A percentile compares a stretch with the other conserved stretches of the same genome.
These are phyloP conservation scores for Dryococelus australis DNA, from an alignment of 2,888 invertebrate genomes.

Conservation along the genomic window DNA sequence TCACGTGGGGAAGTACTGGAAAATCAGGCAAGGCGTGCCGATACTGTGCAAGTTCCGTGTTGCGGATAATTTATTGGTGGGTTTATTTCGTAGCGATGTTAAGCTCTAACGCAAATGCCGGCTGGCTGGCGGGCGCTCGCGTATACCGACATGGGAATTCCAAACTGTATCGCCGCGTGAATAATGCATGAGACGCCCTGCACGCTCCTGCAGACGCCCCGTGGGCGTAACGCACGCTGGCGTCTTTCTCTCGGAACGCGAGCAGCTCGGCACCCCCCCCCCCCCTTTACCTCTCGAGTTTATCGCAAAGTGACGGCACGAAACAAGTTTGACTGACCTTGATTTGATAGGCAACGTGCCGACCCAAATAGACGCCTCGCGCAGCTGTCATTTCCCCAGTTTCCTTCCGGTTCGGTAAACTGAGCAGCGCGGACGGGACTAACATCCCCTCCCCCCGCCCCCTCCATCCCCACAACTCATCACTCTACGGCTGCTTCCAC, in stretches of 20 bases:
- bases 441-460: too few species aligned
- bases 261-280: background rate
- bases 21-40: too few species aligned
- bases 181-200: background rate
- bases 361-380: background rate
- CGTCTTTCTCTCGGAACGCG: background rate
- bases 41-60: background rate
- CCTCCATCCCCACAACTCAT: too few species aligned
- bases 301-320: background rate
- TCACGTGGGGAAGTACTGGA: too few species aligned
- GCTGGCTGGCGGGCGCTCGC: background rate
- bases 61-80: background rate
- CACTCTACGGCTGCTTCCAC: too few species aligned
- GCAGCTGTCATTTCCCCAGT: background rate
- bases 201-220: background rate
- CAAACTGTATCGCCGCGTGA: background rate
- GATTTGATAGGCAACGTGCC: background rate
- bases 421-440: too few species aligned
- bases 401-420: too few species aligned
- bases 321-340: slow-evolving; percentile 4
- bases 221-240: background rate
- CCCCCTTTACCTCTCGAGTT: background rate
- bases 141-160: background rate
- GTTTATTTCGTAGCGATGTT: background rate
- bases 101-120: background rate